Base-by-base conservation (phyloP, 2,797 vertebrate species). In the Sebastes dallii region DNA sequence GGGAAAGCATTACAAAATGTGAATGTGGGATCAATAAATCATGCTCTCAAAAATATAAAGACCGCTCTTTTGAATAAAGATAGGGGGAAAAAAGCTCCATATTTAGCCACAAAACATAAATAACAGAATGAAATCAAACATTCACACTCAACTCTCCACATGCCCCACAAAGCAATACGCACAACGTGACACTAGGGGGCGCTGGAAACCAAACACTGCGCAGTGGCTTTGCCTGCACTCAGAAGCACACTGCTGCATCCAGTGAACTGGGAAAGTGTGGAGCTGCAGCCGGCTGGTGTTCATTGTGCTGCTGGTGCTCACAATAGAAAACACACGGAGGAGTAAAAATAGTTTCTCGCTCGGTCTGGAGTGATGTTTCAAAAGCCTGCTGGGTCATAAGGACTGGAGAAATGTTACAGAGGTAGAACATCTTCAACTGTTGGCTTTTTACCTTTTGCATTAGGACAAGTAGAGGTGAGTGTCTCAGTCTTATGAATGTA, bases 381-480 rank as follows among this genome's bases (percentile, higher is more conserved):
- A 52, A 64, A 66, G 52, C 20, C 72, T 59, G 83, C 71, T 82
- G 86, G 80, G 76, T 84, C 62, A 27, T 80, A 62, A 81, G 62
- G 78, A 85, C 80, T 77, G 65, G 12, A 20, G 61, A 61, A 54
- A 91, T 90, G 80, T 68, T 86, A 74, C 82, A 86, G 78, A 86
- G 80, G 86, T 90, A 93, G 84, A 90, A 66, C 58, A 72, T 78
- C 72, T 72, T 34, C 68, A 75, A 22, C 59, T 77, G 14, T 50
- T 84, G 73, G 13, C 14, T 82, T 88, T 88, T 83, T 64, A 66
- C 25, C 18, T 74, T 69, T 80, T 86, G 61, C 39, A 24, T 66
- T 10, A 50, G 52, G 77, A 89, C 74, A 80, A 87, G 55, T 32
- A 74, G 76, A 88, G 91, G 94, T 94, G 62, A 92, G 94, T 91